Conservation (phyloP, 2,888 invertebrate genomes). For the Spialia ferax region DNA sequence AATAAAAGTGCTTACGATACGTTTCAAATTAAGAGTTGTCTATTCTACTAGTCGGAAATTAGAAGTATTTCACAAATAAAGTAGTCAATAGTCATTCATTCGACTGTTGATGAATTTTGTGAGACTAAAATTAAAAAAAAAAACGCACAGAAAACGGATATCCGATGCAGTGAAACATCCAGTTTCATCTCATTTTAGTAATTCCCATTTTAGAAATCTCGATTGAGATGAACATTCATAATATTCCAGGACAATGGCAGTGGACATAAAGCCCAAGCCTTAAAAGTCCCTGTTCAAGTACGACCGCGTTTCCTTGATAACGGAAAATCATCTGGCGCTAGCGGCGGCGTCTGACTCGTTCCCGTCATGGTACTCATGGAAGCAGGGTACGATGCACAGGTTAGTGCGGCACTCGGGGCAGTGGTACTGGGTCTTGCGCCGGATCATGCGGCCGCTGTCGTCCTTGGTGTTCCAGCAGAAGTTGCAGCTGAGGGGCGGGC, state of each 20-base stretch:
- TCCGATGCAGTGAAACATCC: background rate
- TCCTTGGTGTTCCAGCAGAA: constrained; percentile 97
- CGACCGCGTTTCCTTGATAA: constrained; percentile 26
- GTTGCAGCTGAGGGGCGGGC: constrained; percentile 95
- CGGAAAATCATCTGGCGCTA: constrained; percentile 53
- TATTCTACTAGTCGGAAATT: background rate
- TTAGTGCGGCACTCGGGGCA: constrained; percentile 96
- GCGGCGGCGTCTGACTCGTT: constrained; percentile 52
- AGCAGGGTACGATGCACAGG: constrained; percentile 95
- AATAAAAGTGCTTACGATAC: no score
- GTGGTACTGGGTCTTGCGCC: constrained; percentile 95
- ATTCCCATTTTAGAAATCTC: background rate
- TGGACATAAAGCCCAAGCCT: background rate
- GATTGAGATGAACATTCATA: background rate
- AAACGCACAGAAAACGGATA: background rate
- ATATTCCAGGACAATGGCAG: background rate
- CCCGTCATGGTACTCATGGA: constrained; percentile 93
- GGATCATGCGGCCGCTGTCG: constrained; percentile 92
- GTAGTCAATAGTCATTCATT: no score
- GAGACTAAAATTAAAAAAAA: background rate
- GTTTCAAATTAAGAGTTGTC: no score
- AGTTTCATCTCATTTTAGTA: constrained; percentile 3
- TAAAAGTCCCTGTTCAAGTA: constrained; percentile 12
- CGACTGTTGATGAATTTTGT: background rate
- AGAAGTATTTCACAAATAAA: background rate